Conservation (phyloP, 2,888 invertebrate species). For the Micoletzkya japonica region DNA sequence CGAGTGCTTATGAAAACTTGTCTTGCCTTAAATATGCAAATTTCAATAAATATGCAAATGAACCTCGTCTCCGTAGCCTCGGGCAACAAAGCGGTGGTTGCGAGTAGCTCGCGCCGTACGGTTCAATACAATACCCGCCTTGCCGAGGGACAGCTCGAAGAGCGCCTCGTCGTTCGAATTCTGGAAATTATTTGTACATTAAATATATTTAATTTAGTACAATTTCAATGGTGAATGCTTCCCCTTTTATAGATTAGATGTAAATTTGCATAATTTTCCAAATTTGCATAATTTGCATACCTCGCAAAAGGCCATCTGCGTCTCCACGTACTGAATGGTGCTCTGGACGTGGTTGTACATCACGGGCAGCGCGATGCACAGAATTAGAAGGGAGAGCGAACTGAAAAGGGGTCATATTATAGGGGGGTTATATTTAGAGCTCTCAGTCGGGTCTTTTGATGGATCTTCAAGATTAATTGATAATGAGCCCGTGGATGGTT, state of each 20-base stretch:
- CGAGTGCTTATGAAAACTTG: no score
- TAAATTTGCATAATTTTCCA: background rate
- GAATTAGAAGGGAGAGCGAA: slow-evolving; percentile 54
- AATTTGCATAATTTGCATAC: slow-evolving; percentile 33
- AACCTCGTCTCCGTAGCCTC: slow-evolving; percentile 28
- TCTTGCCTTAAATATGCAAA: no score
- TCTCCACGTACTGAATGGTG: slow-evolving; percentile 61
- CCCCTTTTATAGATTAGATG: background rate
- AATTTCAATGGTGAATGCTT: background rate
- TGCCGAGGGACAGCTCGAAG: slow-evolving; percentile 47
- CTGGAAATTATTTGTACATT: slow-evolving; percentile 27
- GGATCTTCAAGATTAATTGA: background rate
- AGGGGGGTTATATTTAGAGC: no score
- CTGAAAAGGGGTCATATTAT: slow-evolving; percentile 45
- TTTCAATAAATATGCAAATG: background rate
- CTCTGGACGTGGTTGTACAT: slow-evolving; percentile 64
- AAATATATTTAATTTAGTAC: background rate
- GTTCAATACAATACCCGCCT: slow-evolving; percentile 36
- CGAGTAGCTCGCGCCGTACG: slow-evolving; percentile 41
- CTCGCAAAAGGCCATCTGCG: slow-evolving; percentile 63
- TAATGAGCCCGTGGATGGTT: background rate
- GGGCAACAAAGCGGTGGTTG: slow-evolving; percentile 13
- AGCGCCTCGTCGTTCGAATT: slow-evolving; percentile 53
- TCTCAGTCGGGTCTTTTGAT: no score
- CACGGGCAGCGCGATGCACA: slow-evolving; percentile 58